Base-by-base conservation (phyloP, 2,888 invertebrate genomes). In the Chromoteleia sp. region DNA sequence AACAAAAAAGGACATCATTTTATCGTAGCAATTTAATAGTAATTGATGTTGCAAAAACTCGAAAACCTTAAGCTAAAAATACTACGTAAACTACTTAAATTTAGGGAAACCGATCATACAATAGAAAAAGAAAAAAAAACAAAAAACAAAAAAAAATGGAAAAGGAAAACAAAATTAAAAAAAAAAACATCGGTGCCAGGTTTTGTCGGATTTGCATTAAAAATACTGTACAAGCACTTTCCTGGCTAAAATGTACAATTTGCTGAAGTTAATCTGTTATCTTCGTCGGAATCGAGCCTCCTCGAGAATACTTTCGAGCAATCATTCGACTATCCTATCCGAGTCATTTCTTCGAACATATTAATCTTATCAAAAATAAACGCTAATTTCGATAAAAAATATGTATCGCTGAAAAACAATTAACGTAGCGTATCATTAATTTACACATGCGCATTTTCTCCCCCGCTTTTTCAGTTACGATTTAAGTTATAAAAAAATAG, bases 221-320 rank as follows among this genome's bases (percentile, higher is more conserved):
- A 89, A 89, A 89, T 89, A 89, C 89, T 89, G 89, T 89, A 89
- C 89, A 89, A 87, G 87, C 87, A 80, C 85, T 84, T 77, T 84
- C 87, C 87, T 86, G 87, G 86, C 87, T 83, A 83, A 86, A 87
- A 85, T 87, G 83, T 88, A 87, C 86, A 88, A 84, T 80, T 75
- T 56, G 50, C 71, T 73, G 61, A 61, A 71, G 65, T 52, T 67
- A 29, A 78, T 68, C 43, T 79, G 25, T 68, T 68, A 61, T 67
- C 52, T 59, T 70, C 65, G 19, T 68, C 56, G 59, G 67, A 81
- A 68, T 80, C 52, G 68, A 54, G 76, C 81, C 67, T 61, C 81
- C 50, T 61, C 48, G 71, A 81, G 81, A 81, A 39, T 8, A 65
- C 74, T 74, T 74, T 14, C 48, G 48, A 58, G 48, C 36, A 29